phyloP scores from a whole-genome alignment of 2,113 vertebrate species.

The Phalacrocorax carbo region DNA sequence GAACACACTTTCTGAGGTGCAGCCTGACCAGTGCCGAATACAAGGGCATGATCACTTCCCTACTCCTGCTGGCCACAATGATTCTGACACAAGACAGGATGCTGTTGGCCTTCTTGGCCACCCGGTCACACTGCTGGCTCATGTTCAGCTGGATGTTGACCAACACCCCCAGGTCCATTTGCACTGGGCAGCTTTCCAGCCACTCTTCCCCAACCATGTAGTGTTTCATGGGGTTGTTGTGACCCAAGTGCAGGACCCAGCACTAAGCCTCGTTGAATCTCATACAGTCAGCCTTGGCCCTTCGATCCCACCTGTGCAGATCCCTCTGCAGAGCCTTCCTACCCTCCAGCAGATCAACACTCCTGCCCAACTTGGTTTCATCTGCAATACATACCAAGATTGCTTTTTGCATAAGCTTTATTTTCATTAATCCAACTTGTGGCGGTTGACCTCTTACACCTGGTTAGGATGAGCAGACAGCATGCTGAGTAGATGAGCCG shows the following conservation, averaged over 20 bases:
- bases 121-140: background rate
- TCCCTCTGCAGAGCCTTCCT: background rate
- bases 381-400: background rate
- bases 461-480: background rate
- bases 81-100: background rate
- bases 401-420: background rate
- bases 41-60: rapidly evolving
- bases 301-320: rapidly evolving
- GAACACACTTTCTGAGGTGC: rapidly evolving
- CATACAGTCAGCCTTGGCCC: background rate
- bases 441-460: background rate
- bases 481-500: background rate
- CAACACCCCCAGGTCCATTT: background rate
- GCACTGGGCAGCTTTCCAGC: rapidly evolving
- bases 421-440: background rate
- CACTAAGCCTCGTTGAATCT: background rate
- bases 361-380: rapidly evolving
- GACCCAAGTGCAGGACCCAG: too few relatives aligned
- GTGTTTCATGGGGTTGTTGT: rapidly evolving
- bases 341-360: background rate
- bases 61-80: background rate
- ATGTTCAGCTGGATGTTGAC: rapidly evolving
- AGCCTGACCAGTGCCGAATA: background rate
- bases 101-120: background rate
- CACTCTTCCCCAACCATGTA: background rate